These are phyloP conservation scores for Muscicapa adusta DNA, from an alignment of 2,113 vertebrate genomes.

Conservation along the genomic window DNA sequence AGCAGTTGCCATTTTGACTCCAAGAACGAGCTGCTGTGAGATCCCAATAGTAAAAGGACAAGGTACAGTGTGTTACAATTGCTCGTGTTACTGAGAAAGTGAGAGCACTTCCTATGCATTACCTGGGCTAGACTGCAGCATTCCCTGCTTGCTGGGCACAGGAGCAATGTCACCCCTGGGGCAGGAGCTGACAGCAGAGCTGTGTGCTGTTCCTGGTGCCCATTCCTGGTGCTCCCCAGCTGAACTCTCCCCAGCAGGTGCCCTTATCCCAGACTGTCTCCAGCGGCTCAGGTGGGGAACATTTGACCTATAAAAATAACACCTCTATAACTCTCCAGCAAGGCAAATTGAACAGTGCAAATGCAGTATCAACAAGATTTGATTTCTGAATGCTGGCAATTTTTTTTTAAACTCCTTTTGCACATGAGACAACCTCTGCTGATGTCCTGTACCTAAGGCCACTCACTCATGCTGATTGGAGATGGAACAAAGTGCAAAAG, in stretches of 20 bases:
- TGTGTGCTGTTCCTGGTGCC: neutral
- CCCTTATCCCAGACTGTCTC: neutral
- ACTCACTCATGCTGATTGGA: neutral
- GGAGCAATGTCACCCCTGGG: neutral
- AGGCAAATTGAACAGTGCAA: slow-evolving; percentile 60
- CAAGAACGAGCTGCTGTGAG: slow-evolving; percentile 35
- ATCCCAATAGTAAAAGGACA: slow-evolving; percentile 22
- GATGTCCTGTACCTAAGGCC: slow-evolving; percentile 2
- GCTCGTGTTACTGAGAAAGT: neutral
- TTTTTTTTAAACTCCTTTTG: neutral
- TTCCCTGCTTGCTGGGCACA: slow-evolving; percentile 14
- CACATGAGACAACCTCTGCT: neutral
- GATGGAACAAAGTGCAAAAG: neutral
- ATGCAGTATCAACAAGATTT: neutral
- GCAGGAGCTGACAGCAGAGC: neutral
- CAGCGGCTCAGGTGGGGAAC: slow-evolving; percentile 3
- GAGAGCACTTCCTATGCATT: slow-evolving; percentile 37
- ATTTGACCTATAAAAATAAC: slow-evolving; percentile 60
- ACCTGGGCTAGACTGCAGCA: neutral
- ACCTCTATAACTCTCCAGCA: slow-evolving; percentile 30
- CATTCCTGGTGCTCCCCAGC: neutral
- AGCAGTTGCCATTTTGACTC: slow-evolving; percentile 52
- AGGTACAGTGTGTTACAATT: neutral
- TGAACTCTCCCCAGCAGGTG: neutral
- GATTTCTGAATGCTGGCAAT: slow-evolving; percentile 31